Conservation (phyloP, 2,888 invertebrate species). For the Drosophila niveifrons region DNA sequence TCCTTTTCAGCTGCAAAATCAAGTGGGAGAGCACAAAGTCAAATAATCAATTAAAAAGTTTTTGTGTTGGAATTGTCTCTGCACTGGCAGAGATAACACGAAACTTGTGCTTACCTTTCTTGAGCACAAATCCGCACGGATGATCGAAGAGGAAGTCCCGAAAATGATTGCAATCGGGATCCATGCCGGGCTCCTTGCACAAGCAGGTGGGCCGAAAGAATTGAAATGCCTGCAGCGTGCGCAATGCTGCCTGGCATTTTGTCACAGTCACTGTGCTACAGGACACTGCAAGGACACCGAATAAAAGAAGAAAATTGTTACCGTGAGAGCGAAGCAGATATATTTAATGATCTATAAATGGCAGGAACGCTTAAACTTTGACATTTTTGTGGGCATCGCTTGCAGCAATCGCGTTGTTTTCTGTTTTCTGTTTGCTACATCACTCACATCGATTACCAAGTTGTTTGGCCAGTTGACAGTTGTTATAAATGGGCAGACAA, state of each 20-base stretch:
- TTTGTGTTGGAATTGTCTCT: neutral
- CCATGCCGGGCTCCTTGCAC: conserved; percentile 95
- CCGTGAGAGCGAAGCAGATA: conserved; percentile 11
- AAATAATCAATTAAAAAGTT: conserved; percentile 21
- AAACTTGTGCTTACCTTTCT: conserved; percentile 90
- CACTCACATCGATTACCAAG: conserved; percentile 64
- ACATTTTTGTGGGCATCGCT: conserved; percentile 51
- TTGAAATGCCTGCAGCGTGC: conserved; percentile 95
- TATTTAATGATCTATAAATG: conserved; percentile 79
- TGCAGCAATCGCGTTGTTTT: neutral
- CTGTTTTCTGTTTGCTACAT: too few relatives aligned
- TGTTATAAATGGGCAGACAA: conserved; percentile 74
- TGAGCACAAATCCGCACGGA: conserved; percentile 95
- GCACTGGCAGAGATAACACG: neutral
- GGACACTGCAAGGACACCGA: conserved; percentile 90
- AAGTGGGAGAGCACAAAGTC: conserved; percentile 4
- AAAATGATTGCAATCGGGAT: conserved; percentile 96
- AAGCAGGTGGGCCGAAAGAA: conserved; percentile 97
- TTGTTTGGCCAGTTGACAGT: conserved; percentile 72
- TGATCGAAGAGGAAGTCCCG: conserved; percentile 97
- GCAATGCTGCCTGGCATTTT: conserved; percentile 96
- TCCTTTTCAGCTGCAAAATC: conserved; percentile 89
- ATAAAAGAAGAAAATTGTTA: conserved; percentile 19
- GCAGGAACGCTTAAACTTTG: conserved; percentile 73
- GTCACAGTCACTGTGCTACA: conserved; percentile 97